Base-by-base conservation (phyloP, 2,113 vertebrate genomes). In the Calyptommatus sinebrachiatus region DNA sequence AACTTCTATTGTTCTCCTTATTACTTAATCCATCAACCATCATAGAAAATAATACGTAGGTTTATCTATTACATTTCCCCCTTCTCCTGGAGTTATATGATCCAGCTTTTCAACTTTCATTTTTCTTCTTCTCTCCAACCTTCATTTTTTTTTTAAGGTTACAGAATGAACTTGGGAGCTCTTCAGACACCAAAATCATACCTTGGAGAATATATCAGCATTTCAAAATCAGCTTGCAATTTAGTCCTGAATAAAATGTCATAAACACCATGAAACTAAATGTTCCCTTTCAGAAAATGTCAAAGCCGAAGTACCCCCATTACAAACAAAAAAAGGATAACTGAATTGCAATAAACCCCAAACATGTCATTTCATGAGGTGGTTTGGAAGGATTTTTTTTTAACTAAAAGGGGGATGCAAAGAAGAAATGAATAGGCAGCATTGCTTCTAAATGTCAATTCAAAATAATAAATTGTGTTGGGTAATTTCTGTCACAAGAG, bases 381-480 rank as follows among this genome's bases (percentile, higher is more conserved):
- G 21, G 60, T 75, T 50, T 50, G 12, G 48, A 14, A 8, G 48
- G 12, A 50, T 50, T 50, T 50, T 41, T 31, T 35, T 74, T 75
- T 24, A 61, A 48, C 4, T 4, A 1, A 61, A 16, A 18, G 53
- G 53, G 53, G 16, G 53, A 45, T 20, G 16, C 0, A 18, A 48
- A 50, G 50, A 67, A 57, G 63, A 60, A 70, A 76, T 12, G n/a
- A 68, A 68, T 60, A 46, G 41, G 29, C 35, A 31, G 29, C 31
- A 70, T 62, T 48, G n/a, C 35, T 69, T 69, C 65, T 76, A 81
- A 81, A 81, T 76, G 79, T 81, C 79, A 81, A 76, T 76, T 76
- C 69, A 48, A 69, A n/a, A 61, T 20, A 35, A 76, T 70, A 81
- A 62, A 81, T 81, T 76, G 53, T 50, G n/a, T 76, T 76, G 70